These are phyloP conservation scores for Oncopodura yosiiana DNA, from an alignment of 1,140 invertebrate genomes.

Conservation along the genomic window DNA sequence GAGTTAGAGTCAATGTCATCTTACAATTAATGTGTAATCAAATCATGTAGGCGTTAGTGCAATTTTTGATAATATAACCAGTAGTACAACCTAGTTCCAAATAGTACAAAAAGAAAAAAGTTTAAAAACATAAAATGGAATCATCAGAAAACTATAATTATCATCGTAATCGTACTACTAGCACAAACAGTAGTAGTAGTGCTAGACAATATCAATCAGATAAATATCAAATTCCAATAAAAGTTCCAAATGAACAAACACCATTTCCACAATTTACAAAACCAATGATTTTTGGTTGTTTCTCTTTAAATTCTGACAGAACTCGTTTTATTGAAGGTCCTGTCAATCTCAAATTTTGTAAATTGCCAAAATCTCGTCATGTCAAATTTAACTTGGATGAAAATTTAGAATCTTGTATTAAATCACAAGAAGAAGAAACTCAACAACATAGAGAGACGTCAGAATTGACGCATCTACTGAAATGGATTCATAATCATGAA, in stretches of 20 bases:
- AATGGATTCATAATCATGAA: constrained; percentile 28
- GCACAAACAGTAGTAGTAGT: constrained; percentile 1
- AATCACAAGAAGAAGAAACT: constrained; percentile 18
- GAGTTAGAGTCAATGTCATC: too few relatives aligned
- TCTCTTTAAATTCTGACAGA: constrained; percentile 21
- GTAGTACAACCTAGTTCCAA: too few relatives aligned
- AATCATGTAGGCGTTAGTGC: too few relatives aligned
- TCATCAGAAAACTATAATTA: too few relatives aligned
- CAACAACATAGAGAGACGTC: constrained; percentile 16
- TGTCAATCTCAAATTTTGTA: constrained; percentile 21
- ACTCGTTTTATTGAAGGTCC: constrained; percentile 28
- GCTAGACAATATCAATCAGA: constrained; percentile 5
- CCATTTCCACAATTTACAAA: constrained; percentile 30
- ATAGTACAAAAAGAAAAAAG: too few relatives aligned
- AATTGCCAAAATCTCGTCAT: not conserved
- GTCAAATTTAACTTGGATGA: constrained; percentile 25
- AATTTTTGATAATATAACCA: too few relatives aligned
- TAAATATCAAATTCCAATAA: constrained; percentile 6
- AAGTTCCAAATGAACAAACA: constrained; percentile 12
- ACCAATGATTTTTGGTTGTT: constrained; percentile 27
- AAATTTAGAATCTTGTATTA: not conserved
- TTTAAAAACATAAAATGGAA: too few relatives aligned
- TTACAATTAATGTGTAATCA: too few relatives aligned
- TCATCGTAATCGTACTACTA: too few relatives aligned
- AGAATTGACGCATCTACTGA: constrained; percentile 23